Conservation (phyloP, 2,797 vertebrate genomes). For the Arrhamphus sclerolepis region DNA sequence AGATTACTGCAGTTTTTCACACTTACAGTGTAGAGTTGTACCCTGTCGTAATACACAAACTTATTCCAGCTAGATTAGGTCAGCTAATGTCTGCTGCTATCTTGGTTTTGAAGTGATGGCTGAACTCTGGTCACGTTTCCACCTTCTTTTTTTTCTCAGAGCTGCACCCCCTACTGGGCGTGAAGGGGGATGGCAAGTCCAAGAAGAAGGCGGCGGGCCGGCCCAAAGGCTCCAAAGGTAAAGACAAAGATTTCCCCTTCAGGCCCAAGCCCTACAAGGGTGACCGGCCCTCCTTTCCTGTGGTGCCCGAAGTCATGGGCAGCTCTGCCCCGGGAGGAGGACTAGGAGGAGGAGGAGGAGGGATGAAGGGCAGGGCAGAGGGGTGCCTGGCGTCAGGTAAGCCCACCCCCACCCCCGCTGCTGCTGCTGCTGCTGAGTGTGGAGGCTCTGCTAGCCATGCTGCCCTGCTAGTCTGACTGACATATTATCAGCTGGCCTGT, state of each 20-base stretch:
- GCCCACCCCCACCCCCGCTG: constrained; percentile 70
- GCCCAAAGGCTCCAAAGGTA: constrained; percentile 99
- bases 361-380: constrained; percentile 95
- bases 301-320: constrained; percentile 86
- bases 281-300: constrained; percentile 91
- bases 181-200: constrained; percentile 98
- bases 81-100: too few species aligned
- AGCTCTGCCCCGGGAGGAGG: constrained; percentile 73
- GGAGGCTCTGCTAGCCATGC: constrained; percentile 59
- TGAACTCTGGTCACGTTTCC: neutral
- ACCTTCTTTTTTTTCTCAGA: constrained; percentile 75
- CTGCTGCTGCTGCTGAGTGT: constrained; percentile 59
- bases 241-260: constrained; percentile 99
- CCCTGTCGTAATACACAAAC: too few species aligned
- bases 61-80: too few species aligned
- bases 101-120: neutral
- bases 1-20: too few species aligned
- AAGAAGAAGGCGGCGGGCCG: constrained; percentile 99
- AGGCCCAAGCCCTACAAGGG: constrained; percentile 97
- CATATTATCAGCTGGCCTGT: constrained; percentile 26
- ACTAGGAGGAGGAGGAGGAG: constrained; percentile 87
- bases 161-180: constrained; percentile 96
- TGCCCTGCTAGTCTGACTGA: constrained; percentile 61
- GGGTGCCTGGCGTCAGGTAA: constrained; percentile 95
- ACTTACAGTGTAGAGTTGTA: too few species aligned